Evolutionary conservation across 2,888 invertebrate species (phyloP).

Genomic region (Pseudococcus longispinus): DNA sequence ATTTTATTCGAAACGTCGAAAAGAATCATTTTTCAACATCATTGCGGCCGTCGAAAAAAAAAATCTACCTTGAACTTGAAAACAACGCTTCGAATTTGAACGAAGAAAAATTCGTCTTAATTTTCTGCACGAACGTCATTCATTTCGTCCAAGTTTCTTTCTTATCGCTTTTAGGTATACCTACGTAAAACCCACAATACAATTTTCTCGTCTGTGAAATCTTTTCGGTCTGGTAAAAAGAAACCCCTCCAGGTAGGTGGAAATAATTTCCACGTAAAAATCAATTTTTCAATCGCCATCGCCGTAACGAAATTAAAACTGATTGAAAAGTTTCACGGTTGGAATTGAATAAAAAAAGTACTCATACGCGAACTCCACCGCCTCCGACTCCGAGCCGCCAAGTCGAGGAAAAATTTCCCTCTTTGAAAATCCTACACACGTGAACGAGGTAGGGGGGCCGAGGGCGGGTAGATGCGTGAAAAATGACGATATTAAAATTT

Average conservation of each 20-base stretch:
- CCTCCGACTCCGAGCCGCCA: no score
- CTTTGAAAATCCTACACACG: not conserved
- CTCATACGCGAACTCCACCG: no score
- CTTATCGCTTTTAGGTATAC: not conserved
- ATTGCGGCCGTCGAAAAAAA: not conserved
- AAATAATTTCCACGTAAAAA: not conserved
- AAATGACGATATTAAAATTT: conserved; percentile 2
- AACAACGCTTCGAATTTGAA: not conserved
- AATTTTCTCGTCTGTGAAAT: not conserved
- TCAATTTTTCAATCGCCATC: not conserved
- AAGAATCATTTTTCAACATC: not conserved
- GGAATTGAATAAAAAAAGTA: not conserved
- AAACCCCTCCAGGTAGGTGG: not conserved
- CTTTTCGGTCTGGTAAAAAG: not conserved
- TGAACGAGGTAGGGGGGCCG: not conserved
- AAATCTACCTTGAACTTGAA: conserved; percentile 3
- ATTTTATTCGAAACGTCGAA: not conserved
- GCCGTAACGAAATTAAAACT: not conserved
- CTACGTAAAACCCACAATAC: not conserved
- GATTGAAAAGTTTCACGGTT: not conserved
- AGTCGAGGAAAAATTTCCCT: not conserved
- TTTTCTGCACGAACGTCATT: not conserved
- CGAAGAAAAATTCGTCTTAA: not conserved
- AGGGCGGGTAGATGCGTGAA: not conserved
- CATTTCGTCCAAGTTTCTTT: not conserved